Conservation (phyloP, 2,113 vertebrate species). For the Ailurus styani region DNA sequence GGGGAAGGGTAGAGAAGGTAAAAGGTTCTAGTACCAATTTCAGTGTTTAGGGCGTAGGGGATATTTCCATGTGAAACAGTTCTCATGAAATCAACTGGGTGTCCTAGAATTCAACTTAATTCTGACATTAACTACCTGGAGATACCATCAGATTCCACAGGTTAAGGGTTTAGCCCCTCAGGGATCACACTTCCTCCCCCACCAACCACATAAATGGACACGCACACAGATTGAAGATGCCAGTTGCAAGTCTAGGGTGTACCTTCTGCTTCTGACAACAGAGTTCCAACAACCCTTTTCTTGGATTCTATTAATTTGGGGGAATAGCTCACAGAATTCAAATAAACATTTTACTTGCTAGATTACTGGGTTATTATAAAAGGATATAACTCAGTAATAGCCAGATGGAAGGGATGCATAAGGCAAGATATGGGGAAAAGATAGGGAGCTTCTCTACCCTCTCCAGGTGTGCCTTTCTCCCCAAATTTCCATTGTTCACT, state of each 20-base stretch:
- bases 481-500: neutral
- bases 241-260: neutral
- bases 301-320: neutral
- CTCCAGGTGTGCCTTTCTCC: neutral
- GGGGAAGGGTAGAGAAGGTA: neutral
- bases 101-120: neutral
- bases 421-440: neutral
- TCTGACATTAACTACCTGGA: neutral
- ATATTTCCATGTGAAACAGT: neutral
- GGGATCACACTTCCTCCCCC: too few relatives aligned
- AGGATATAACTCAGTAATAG: neutral
- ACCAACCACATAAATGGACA: neutral
- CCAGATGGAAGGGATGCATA: neutral
- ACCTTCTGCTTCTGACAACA: neutral
- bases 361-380: neutral
- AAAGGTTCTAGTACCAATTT: neutral
- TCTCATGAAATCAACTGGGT: neutral
- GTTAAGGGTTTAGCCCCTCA: neutral
- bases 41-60: neutral
- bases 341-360: neutral
- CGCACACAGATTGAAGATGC: neutral
- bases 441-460: neutral
- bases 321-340: neutral
- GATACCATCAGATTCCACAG: neutral
- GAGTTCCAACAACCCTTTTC: neutral